Base-by-base conservation (phyloP, 23 tunicate species). In the Diplosoma virens region DNA sequence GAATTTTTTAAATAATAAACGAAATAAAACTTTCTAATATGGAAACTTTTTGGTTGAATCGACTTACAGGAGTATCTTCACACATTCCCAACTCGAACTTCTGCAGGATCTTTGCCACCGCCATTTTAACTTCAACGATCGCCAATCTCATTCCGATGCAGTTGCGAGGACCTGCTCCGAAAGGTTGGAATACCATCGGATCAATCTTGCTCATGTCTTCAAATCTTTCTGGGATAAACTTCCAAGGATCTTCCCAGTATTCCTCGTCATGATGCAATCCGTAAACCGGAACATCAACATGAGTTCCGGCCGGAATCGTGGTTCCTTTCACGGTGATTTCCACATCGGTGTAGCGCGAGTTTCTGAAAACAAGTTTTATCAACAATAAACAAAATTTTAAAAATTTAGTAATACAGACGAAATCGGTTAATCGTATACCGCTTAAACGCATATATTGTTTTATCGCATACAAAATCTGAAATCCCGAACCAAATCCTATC, bases 121-220 rank as follows among this genome's bases (percentile, higher is more conserved):
- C 71, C 34, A 70, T 22, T 78, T 80, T 86, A 6, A 79, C 27
- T 61, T 63, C 92, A 28, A 79, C 17, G 47, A 88, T 5, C 7
- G 87, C 95, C 45, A 88, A 70, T 71, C 87, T 81, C 79, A 67
- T 53, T 59, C 79, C 87, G 47, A 88, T 65, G 61, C 74, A 65
- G 34, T 79, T 88, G 0, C 95, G 64, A 7, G 95, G 95, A 17
- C 95, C 95, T 25, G 80, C 95, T 30, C 95, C 95, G 33, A 88
- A 88, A 30, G 95, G 95, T 69, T 82, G 87, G 59, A 55, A 81
- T 25, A 47, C 25, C 81, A 88, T 77, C 2, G 87, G 83, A 47
- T 88, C 95, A 58, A 88, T 82, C 47, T 77, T 71, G 50, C 79
- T 82, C 95, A 88, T 88, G 59, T 88, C 95, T 76, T 67, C 78